Evolutionary conservation across 2,113 vertebrate genomes (phyloP), one percentile per base, ranked within the genome.

Genomic region (Budorcas taxicolor): DNA sequence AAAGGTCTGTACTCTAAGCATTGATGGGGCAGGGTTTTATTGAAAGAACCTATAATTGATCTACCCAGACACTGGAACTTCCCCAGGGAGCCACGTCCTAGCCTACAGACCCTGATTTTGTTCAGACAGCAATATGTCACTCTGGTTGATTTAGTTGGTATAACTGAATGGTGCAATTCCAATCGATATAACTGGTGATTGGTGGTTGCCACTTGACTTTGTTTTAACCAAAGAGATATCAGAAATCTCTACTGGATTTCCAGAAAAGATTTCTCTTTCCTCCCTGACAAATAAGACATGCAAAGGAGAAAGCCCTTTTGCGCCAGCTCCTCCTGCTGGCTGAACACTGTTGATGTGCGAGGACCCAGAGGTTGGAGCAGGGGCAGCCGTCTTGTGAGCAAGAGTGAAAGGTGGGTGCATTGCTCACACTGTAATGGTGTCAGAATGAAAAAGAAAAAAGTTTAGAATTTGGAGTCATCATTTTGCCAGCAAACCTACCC

Each of bases 161-260:
- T 50, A 23, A 57, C 40, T 17, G 10, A 57, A 64, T 13, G 15
- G 67, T 16, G 40, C 40, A 23, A 43, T 3, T 13, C 40, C 43
- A 8, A 12, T 45, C 1, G 0, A 81, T 31, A 52, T 9, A 53
- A 60, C 52, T 10, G 25, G 58, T 93, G 86, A 81, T 8, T 40
- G 87, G 67, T 74, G 94, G 52, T 74, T 90, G 52, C 67, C 45
- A 7, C 45, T 14, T 60, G 45, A 85, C 60, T 71, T 31, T 74
- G n/a, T 12, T 84, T 87, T 71, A 43, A 93, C 31, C 82, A 88
- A 78, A 91, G 36, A 78, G 33, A 90, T 83, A 15, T 8, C 23
- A 71, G 62, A 84, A 78, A 71, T 29, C 55, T 53, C 7, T 4
- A 94, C 15, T 3, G 10, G 43, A 74, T 33, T 71, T 58, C 60